Evolutionary conservation across 2,888 invertebrate species (phyloP), one percentile per base, ranked within the genome.

Genomic region (Drosophila ezoana): DNA sequence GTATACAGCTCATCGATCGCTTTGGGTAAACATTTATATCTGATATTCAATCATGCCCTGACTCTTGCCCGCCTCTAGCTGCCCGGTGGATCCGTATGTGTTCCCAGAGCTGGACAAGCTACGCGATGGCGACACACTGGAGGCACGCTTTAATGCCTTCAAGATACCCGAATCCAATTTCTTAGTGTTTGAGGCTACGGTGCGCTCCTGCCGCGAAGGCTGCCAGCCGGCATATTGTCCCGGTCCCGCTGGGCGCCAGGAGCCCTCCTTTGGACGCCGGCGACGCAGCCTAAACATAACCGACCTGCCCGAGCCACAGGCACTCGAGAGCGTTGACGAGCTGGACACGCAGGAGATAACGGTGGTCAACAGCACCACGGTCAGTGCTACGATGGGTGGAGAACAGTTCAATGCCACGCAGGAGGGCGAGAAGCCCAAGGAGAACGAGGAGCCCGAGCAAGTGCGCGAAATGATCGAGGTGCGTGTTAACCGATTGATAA

Each of bases 81-180:
- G 98, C 87, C 98, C 98, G 0, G 97, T 98, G 0, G 97, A 98
- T 92, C 96, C 96, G 16, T 97, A 96, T 89, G 97, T 98, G 0
- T 98, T 98, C 93, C 98, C 98, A 0, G 97, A 97, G 89, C 91
- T 98, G 79, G 97, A 97, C 90, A 95, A 96, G 89, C 95, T 97
- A 0, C 94, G 98, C 23, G 97, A 95, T 83, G 96, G 97, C 0
- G 97, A 97, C 89, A 97, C 96, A 4, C 92, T 98, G 56, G 97
- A 98, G 93, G 97, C 98, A 0, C 94, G 97, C 85, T 98, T 98
- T 91, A 97, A 98, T 91, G 98, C 98, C 0, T 98, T 98, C 91
- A 98, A 98, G 93, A 97, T 98, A 76, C 98, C 98, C 0, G 98
- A 98, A 93, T 98, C 98, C 0, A 98, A 98, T 92, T 97, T 97